Conservation (phyloP, 1,140 invertebrate genomes). For the Papilio aristodemus region DNA sequence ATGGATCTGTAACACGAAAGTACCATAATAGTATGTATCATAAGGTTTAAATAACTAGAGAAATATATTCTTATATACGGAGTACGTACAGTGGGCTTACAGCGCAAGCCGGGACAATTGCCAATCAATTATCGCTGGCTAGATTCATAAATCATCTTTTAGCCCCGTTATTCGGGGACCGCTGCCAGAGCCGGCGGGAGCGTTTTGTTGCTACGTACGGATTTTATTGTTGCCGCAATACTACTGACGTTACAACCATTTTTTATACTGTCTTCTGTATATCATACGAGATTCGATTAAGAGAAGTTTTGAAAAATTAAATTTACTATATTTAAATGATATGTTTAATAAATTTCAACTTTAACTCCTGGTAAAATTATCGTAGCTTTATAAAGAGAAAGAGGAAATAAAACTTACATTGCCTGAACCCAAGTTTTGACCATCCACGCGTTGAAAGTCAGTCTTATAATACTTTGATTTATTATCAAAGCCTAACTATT, state of each 20-base stretch:
- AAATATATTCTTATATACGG: constrained; percentile 14
- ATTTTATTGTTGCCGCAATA: constrained; percentile 31
- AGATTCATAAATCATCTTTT: constrained; percentile 48
- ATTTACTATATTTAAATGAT: too few relatives aligned
- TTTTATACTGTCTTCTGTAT: constrained; percentile 23
- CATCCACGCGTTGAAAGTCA: too few relatives aligned
- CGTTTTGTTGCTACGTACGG: constrained; percentile 20
- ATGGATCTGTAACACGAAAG: too few relatives aligned
- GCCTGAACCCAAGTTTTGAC: too few relatives aligned
- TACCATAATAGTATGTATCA: not conserved
- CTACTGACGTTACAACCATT: constrained; percentile 15
- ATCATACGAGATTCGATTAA: not conserved
- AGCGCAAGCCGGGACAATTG: constrained; percentile 31
- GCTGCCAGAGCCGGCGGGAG: constrained; percentile 25
- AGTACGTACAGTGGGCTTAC: constrained; percentile 1
- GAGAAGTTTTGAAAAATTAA: not conserved
- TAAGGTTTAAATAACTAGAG: not conserved
- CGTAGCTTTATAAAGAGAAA: too few relatives aligned
- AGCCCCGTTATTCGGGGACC: constrained; percentile 26
- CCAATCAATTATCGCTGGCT: constrained; percentile 48
- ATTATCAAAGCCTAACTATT: too few relatives aligned
- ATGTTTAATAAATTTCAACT: too few relatives aligned
- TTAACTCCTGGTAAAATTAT: too few relatives aligned
- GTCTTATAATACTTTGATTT: too few relatives aligned
- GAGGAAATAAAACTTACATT: too few relatives aligned